Evolutionary conservation across 2,888 invertebrate species (phyloP).

Genomic region (Hypercompe scribonia): DNA sequence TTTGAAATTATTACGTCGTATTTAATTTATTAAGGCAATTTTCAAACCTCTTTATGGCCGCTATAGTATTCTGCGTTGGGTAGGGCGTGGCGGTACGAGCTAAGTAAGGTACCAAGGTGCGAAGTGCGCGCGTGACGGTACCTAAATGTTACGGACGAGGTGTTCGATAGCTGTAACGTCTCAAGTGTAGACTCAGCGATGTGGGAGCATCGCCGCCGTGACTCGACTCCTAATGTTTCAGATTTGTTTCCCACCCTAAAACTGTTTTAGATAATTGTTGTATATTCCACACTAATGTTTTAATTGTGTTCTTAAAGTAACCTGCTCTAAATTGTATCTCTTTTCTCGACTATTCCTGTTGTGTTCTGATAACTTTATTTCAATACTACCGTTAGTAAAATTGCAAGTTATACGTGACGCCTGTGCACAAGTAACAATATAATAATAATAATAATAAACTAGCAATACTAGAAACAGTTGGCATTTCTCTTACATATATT

Average conservation of each 20-base stretch:
- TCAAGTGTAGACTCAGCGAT: not conserved
- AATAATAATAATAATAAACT: too few species aligned
- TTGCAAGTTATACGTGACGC: too few species aligned
- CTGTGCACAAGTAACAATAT: too few species aligned
- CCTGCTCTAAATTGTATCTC: not conserved
- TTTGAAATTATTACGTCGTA: not conserved
- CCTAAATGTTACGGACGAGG: not conserved
- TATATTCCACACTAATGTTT: not conserved
- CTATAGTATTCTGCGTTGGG: not conserved
- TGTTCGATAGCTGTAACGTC: slow-evolving; percentile 1
- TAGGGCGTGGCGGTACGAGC: not conserved
- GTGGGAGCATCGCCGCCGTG: not conserved
- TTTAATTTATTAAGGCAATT: not conserved
- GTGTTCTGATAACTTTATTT: not conserved
- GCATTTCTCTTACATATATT: too few species aligned
- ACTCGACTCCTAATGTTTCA: not conserved
- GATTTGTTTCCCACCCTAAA: not conserved
- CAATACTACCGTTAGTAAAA: not conserved
- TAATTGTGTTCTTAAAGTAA: not conserved
- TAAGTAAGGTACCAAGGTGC: not conserved
- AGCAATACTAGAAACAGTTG: too few species aligned
- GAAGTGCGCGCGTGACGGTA: not conserved
- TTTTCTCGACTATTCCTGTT: not conserved
- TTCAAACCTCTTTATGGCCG: not conserved
- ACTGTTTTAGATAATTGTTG: not conserved